Evolutionary conservation across 1,140 invertebrate genomes (phyloP), one percentile per base, ranked within the genome.

Genomic region (Philotrypesis tridentata): DNA sequence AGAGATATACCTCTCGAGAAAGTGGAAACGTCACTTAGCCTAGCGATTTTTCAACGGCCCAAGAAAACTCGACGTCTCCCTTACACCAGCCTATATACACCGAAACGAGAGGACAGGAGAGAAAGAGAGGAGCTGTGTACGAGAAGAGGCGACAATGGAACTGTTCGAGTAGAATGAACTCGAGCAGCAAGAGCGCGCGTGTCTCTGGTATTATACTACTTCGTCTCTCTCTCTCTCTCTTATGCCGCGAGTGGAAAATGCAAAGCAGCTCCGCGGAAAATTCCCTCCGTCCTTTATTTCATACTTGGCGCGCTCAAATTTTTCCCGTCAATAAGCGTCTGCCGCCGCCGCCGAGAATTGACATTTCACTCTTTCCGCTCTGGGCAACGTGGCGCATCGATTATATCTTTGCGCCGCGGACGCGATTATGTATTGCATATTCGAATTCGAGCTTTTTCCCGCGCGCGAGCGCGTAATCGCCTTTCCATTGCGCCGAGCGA

Each of bases 311-410:
- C 33, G 70, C 31, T 71, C 40, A 71, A 71, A 33, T 72, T 43
- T 43, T 72, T 43, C 37, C 37, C 70, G 70, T 73, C 33, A 31
- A 40, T 25, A 25, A 68, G 67, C 27, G 29, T 68, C 67, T 68
- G n/a, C n/a, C n/a, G n/a, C n/a, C n/a, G n/a, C n/a, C 23, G 8
- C 65, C 70, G 23, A 31, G n/a, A 75, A 67, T 61, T 60, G 70
- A 72, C 37, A 14, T 72, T 72, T 72, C 70, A 43, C 37, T n/a
- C n/a, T 72, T 72, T 72, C 37, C 21, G 37, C 3, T 17, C 48
- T 55, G 40, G 3, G 0, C 9, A 14, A 14, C 17, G 12, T 43
- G 40, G 4, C 1, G 40, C 2, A n/a, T 71, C 33, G 68, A 71
- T 40, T 71, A 40, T 43, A 14, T 43, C 17, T 43, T 43, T 43